Evolutionary conservation across 2,797 vertebrate genomes (phyloP).

Genomic region (Champsocephalus gunnari): DNA sequence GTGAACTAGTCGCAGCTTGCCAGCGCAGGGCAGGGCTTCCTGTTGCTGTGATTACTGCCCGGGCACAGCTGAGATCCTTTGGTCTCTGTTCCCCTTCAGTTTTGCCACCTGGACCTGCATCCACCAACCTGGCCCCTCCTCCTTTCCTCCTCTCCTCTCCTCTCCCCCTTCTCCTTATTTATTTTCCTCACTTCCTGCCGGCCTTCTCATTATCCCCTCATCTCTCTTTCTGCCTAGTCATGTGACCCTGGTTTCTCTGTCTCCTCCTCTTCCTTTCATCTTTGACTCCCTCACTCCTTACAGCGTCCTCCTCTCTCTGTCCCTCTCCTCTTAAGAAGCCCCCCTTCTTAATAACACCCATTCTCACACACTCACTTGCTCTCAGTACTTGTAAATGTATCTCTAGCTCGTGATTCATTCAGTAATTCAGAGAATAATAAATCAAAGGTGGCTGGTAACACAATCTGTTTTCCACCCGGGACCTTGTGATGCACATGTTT

Average conservation of each 20-base stretch:
- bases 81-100: constrained; percentile 57
- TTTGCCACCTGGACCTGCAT: constrained; percentile 71
- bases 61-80: constrained; percentile 61
- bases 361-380: constrained; percentile 14
- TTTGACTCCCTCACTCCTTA: constrained; percentile 32
- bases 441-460: constrained; percentile 66
- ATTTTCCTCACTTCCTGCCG: constrained; percentile 64
- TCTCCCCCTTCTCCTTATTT: constrained; percentile 46
- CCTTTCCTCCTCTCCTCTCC: constrained; percentile 48
- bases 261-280: constrained; percentile 55
- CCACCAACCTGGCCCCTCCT: constrained; percentile 53
- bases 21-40: constrained; percentile 79
- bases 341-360: background rate
- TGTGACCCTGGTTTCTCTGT: constrained; percentile 47
- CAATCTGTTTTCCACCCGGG: constrained; percentile 71
- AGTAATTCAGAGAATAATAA: constrained; percentile 70
- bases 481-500: constrained; percentile 66
- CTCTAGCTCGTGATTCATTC: constrained; percentile 62
- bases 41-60: constrained; percentile 72
- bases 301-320: background rate
- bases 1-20: constrained; percentile 57
- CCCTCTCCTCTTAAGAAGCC: constrained; percentile 15
- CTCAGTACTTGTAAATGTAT: constrained; percentile 39
- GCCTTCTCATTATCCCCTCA: constrained; percentile 63
- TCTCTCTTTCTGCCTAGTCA: constrained; percentile 43